phyloP scores from a whole-genome alignment of 1,140 invertebrate species.

The Musca domestica region DNA sequence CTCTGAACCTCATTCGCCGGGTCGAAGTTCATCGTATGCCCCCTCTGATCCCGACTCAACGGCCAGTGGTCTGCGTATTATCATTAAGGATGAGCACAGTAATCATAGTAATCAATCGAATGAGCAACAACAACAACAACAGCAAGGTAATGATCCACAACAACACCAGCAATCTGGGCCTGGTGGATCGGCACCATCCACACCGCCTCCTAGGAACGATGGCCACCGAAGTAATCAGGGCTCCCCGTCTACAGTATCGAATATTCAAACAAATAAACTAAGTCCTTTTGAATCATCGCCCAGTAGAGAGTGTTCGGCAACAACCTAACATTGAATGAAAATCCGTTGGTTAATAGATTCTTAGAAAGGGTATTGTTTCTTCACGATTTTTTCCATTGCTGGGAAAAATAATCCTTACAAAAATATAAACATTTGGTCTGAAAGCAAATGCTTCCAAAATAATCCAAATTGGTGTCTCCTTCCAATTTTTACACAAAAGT shows the following conservation, averaged over 20 bases:
- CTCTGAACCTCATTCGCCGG: conserved; percentile 26
- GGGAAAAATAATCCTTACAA: no score
- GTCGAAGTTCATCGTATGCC: conserved; percentile 28
- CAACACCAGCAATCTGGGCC: neutral
- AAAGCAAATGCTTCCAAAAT: no score
- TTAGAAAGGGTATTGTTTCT: no score
- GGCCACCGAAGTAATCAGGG: neutral
- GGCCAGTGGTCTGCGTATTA: conserved; percentile 16
- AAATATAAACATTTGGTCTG: no score
- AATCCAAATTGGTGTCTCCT: no score
- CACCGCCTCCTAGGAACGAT: neutral
- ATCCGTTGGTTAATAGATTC: no score
- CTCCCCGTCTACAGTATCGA: neutral
- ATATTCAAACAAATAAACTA: neutral
- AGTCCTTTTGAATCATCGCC: neutral
- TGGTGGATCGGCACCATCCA: neutral
- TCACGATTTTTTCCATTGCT: no score
- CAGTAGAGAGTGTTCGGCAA: neutral
- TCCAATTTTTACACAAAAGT: no score
- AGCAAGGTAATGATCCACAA: neutral
- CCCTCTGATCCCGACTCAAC: conserved; percentile 23
- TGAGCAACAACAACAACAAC: conserved; percentile 3
- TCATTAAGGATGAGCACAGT: conserved; percentile 8
- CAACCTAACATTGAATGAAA: neutral
- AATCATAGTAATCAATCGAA: neutral